Base-by-base conservation (phyloP, 2,113 vertebrate species). In the Dicrurus megarhynchus region DNA sequence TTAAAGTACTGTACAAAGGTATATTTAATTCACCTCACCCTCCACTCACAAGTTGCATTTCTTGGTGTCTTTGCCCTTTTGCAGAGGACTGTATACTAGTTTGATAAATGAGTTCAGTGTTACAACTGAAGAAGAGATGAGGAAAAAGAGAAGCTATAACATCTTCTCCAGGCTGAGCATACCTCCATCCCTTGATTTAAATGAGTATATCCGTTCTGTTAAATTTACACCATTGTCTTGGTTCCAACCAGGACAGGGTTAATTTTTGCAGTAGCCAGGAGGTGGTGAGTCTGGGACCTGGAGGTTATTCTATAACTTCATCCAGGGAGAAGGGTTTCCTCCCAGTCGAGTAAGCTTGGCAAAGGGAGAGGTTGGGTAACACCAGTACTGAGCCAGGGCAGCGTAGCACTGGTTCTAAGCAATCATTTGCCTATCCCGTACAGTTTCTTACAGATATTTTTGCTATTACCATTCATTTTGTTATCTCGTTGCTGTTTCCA, bases 291-390 rank as follows among this genome's bases (percentile, higher is more conserved):
- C 12, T 53, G 56, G 32, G 10, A 73, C 22, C 18, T 33, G 37
- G 41, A 27, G 17, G 7, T 47, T 55, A 13, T 47, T 47, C n/a
- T 41, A 7, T 47, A 61, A 47, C 21, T 35, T 61, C 55, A 55
- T 20, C 21, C 22, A n/a, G 32, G 41, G 41, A 61, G n/a, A 67
- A 65, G 30, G 41, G 4, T 35, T 76, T 61, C 26, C 47, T 83
- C 32, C n/a, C 15, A 32, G n/a, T 16, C 1, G 9, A 60, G 20
- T 27, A 27, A 33, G 13, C 3, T 21, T 28, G 24, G n/a, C 26
- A 39, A 39, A 89, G n/a, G 11, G 11, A 46, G 30, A 0, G 0
- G 4, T 3, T 22, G 39, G 11, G 6, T 18, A 41, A 35, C 41
- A 30, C 20, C 53, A 30, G 23, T 21, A 41, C 16, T 9, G 3